Evolutionary conservation across 1,140 invertebrate genomes (phyloP), one percentile per base, ranked within the genome.

Genomic region (Lithobius niger): DNA sequence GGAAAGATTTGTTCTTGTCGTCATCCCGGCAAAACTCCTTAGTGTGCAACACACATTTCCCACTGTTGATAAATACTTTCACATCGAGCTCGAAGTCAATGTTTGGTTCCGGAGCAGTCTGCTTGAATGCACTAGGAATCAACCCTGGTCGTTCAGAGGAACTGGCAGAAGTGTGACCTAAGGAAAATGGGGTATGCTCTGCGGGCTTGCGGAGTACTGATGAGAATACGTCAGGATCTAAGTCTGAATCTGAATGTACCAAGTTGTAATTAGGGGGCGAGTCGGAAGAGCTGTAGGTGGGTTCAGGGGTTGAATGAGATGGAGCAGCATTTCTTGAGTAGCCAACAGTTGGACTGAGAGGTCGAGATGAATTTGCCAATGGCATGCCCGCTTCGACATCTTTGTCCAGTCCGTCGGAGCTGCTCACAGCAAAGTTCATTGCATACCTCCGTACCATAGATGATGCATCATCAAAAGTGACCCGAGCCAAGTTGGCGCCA

Each of bases 21-120:
- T 89, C 86, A 40, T 89, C 85, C 57, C 75, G 78, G 0, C 71
- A 70, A 21, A 74, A 70, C 66, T 92, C 87, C 70, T 93, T 95
- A 0, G 92, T 95, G 71, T 97, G 92, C 2, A 98, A 74, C 25
- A 95, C 89, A 73, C 93, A 97, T 72, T 96, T 94, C 1, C 93
- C 94, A 62, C 89, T 92, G 66, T 95, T 95, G 51, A 98, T 94
- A 56, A 94, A 80, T 27, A 97, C 90, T 73, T 95, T 95, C 0
- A 98, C 86, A 71, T 97, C 92, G 58, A 97, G 73, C 67, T 97
- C 91, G 68, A 97, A 88, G 69, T 98, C 93, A 57, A 98, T 89
- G 64, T 88, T 95, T 0, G 92, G 93, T 66, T 97, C 92, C 57
- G 84, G 43, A 45, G 43, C 43, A 45, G 43, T 19, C 22, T 13